Conservation (phyloP, 2,888 invertebrate species). For the Campoletis raptor region DNA sequence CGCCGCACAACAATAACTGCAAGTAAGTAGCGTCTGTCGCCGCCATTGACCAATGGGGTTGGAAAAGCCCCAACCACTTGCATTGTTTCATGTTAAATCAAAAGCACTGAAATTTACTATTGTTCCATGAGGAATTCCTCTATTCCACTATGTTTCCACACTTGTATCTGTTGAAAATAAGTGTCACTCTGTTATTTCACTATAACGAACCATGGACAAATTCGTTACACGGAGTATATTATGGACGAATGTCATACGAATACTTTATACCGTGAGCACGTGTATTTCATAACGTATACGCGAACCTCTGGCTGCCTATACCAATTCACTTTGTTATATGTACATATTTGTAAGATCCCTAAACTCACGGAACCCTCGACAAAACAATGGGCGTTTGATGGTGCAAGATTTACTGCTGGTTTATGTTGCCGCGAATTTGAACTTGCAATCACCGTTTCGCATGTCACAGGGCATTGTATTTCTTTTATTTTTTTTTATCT, state of each 20-base stretch:
- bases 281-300: slow-evolving; percentile 46
- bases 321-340: slow-evolving; percentile 3
- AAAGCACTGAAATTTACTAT: slow-evolving; percentile 81
- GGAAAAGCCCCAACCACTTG: slow-evolving; percentile 1
- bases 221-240: slow-evolving; percentile 23
- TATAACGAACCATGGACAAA: slow-evolving; percentile 56
- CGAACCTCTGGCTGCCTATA: slow-evolving; percentile 3
- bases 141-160: slow-evolving; percentile 26
- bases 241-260: slow-evolving; percentile 21
- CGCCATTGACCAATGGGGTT: slow-evolving; percentile 43
- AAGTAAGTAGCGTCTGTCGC: slow-evolving; percentile 77
- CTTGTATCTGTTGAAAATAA: slow-evolving; percentile 27
- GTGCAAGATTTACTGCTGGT: slow-evolving; percentile 82
- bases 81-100: slow-evolving; percentile 80
- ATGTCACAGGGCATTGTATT: neutral
- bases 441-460: slow-evolving; percentile 65
- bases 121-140: slow-evolving; percentile 70
- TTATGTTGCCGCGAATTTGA: slow-evolving; percentile 81
- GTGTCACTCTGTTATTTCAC: slow-evolving; percentile 30
- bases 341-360: slow-evolving; percentile 47
- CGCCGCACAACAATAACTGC: slow-evolving; percentile 65
- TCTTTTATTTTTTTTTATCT: neutral
- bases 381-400: slow-evolving; percentile 79
- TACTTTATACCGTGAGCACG: slow-evolving; percentile 50
- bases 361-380: slow-evolving; percentile 72